These are phyloP conservation scores for Octodon degus DNA, from an alignment of 2,113 vertebrate genomes.

Conservation along the genomic window DNA sequence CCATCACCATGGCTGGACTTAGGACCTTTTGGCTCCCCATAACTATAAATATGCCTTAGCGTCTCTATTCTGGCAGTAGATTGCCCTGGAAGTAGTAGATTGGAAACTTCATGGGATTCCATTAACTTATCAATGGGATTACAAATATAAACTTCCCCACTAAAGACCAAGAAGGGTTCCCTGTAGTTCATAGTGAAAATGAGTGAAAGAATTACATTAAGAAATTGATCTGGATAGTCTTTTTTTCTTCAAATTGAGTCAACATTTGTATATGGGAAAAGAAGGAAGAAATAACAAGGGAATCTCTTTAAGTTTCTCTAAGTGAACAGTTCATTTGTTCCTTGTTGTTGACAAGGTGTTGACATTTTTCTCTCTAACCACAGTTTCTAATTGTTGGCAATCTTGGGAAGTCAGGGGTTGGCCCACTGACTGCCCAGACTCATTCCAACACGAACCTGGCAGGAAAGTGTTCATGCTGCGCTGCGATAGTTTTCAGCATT, in stretches of 20 bases:
- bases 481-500: background rate
- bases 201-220: background rate
- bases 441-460: background rate
- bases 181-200: background rate
- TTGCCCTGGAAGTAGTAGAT: no score
- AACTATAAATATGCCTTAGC: no score
- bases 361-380: background rate
- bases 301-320: slow-evolving; percentile 34
- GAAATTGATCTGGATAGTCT: background rate
- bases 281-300: slow-evolving; percentile 24
- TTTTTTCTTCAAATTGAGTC: slow-evolving; percentile 30
- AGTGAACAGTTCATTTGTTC: background rate
- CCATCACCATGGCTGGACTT: no score
- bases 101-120: no score
- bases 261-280: background rate
- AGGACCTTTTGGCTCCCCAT: no score
- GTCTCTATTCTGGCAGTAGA: no score
- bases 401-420: slow-evolving; percentile 47
- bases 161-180: no score
- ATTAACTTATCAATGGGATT: no score
- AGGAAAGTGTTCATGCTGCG: background rate
- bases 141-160: no score
- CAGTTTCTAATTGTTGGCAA: slow-evolving; percentile 28
- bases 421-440: background rate
- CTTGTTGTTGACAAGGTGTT: background rate